Evolutionary conservation across 2,113 vertebrate genomes (phyloP), one percentile per base, ranked within the genome.

Genomic region (Tachycineta bicolor): DNA sequence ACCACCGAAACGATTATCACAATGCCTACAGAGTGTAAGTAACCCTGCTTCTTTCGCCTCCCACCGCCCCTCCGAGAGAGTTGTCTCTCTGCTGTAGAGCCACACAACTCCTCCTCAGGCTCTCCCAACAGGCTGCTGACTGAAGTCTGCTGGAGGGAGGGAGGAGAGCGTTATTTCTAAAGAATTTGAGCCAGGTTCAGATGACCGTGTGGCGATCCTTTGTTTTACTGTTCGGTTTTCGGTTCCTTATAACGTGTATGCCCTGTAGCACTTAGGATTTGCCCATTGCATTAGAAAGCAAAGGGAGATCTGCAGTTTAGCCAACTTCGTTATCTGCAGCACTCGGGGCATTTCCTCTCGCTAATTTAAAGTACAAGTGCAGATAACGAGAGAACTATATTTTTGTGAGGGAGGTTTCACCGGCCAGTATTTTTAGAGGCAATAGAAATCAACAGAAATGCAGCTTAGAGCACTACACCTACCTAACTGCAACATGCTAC

Each of bases 11-110:
- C 99, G 14, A 98, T 99, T 94, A 99, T 99, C 98, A 98, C 99
- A 85, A 99, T 99, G 98, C 99, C 99, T 87, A 98, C 98, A 5
- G 99, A 99, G 96, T 98, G 99, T 99, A 97, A 99, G 99, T 98
- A 98, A 83, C 80, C 89, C 82, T 94, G 68, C 91, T 90, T 94
- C 95, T 93, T 96, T 96, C 21, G 9, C 76, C 94, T 90, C 93
- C 79, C 76, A 55, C 94, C 3, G 89, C 93, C 94, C 93, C 97
- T 96, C 93, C 9, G 77, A 91, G 90, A 93, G 95, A 95, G 96
- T 87, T 94, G 87, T 92, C 90, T 96, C 94, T 77, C 93, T 93
- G 97, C 95, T 96, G 94, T 94, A 95, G 96, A 97, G 97, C 97
- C 97, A 97, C 94, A 50, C 94, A 97, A 96, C 97, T 97, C 96